Evolutionary conservation across 2,113 vertebrate species (phyloP).

Genomic region (Calypte anna): DNA sequence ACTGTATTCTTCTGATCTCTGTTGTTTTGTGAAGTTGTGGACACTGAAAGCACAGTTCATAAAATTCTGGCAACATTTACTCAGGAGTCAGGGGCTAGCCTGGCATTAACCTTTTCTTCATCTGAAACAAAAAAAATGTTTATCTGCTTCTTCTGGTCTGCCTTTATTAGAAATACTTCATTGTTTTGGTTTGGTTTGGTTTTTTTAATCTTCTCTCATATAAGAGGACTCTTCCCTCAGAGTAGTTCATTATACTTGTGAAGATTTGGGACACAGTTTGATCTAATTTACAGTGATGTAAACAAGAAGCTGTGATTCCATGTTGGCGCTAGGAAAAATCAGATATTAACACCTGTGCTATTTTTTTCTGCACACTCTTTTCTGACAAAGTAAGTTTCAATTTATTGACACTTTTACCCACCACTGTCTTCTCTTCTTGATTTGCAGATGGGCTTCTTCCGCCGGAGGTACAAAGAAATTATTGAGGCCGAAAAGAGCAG

Average conservation of each 20-base stretch:
- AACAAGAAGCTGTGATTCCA: neutral
- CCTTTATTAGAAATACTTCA: neutral
- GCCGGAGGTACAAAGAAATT: slow-evolving; percentile 95
- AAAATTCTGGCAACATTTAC: neutral
- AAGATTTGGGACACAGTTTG: neutral
- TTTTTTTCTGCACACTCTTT: neutral
- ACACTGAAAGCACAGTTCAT: neutral
- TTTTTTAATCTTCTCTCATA: neutral
- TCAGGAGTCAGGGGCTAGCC: neutral
- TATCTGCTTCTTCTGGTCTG: neutral
- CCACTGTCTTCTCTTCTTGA: neutral
- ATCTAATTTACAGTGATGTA: neutral
- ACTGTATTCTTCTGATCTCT: neutral
- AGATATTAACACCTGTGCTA: neutral
- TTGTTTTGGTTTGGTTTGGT: neutral
- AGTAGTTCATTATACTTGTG: neutral
- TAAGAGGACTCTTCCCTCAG: neutral
- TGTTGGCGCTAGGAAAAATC: neutral
- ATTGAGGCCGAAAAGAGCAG: slow-evolving; percentile 97
- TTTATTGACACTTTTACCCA: neutral
- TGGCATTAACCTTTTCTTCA: neutral
- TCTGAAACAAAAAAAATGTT: neutral
- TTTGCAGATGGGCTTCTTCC: slow-evolving; percentile 97
- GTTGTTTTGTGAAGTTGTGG: neutral
- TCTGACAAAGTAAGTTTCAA: neutral